A percentile compares a stretch with the other conserved stretches of the same genome.
Evolutionary conservation across 2,888 invertebrate species (phyloP).

Genomic region (Phaonia tiefii): DNA sequence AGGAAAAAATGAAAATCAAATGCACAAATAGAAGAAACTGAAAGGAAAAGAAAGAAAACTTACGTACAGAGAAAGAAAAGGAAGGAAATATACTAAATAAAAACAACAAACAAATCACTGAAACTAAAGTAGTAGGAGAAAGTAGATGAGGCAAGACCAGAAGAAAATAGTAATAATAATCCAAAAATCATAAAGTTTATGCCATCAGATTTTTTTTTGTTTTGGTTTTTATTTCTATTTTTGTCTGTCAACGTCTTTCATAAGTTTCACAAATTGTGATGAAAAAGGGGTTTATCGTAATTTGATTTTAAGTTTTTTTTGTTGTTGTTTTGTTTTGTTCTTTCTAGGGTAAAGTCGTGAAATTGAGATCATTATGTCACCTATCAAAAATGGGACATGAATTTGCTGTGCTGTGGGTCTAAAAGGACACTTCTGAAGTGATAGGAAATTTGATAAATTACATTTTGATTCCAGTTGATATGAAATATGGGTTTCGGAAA

Average conservation of each 20-base stretch:
- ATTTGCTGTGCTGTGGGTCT: too few relatives aligned
- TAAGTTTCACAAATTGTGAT: conserved; percentile 10
- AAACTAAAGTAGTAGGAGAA: too few relatives aligned
- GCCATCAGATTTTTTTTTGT: too few relatives aligned
- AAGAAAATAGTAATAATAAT: neutral
- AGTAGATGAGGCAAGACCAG: neutral
- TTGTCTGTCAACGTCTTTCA: neutral
- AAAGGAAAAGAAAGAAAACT: conserved; percentile 14
- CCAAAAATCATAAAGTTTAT: neutral
- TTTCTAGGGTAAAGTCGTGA: neutral
- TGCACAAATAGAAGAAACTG: neutral
- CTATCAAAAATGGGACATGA: too few relatives aligned
- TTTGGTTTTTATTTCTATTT: too few relatives aligned
- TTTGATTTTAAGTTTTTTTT: neutral
- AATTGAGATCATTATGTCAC: neutral
- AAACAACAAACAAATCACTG: conserved; percentile 8
- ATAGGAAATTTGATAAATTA: too few relatives aligned
- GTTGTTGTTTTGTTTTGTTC: neutral
- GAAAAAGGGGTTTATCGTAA: conserved; percentile 7
- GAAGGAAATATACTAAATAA: conserved; percentile 29
- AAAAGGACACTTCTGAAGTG: too few relatives aligned
- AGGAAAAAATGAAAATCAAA: conserved; percentile 16
- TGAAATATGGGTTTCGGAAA: too few relatives aligned
- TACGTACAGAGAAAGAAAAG: neutral
- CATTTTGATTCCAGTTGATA: too few relatives aligned